These are phyloP conservation scores for Gallinago paraguaiae DNA, from an alignment of 2,113 vertebrate genomes.

Conservation along the genomic window DNA sequence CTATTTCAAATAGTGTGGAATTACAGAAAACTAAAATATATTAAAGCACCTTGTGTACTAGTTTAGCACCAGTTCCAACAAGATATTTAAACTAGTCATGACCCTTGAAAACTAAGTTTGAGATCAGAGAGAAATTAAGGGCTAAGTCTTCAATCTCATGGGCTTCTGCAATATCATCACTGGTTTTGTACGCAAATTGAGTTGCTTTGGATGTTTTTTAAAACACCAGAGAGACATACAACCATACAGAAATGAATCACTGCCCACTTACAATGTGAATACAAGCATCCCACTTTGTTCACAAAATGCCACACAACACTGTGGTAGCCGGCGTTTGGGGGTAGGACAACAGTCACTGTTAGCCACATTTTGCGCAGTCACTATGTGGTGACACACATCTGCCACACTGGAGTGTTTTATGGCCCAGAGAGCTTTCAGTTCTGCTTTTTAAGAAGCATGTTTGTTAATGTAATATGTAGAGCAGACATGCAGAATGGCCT, in stretches of 20 bases:
- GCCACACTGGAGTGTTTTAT: neutral
- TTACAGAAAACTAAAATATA: neutral
- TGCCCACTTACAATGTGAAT: neutral
- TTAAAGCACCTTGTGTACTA: slow-evolving; percentile 39
- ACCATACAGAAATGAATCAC: neutral
- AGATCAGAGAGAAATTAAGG: neutral
- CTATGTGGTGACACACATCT: neutral
- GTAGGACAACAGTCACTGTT: neutral
- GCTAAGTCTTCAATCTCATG: neutral
- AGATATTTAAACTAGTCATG: neutral
- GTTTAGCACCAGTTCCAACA: slow-evolving; percentile 52
- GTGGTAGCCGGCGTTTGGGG: neutral
- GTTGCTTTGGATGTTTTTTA: neutral
- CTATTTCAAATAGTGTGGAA: neutral
- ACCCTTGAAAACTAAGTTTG: neutral
- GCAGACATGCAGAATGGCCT: neutral
- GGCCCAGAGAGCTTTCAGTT: neutral
- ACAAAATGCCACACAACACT: neutral
- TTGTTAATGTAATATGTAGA: fast-evolving
- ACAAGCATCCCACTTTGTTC: neutral
- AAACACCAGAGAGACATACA: neutral
- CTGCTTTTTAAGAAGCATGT: neutral
- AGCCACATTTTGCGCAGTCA: neutral
- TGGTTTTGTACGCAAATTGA: neutral
- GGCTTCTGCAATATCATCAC: neutral